Evolutionary conservation across 2,888 invertebrate species (phyloP), one percentile per base, ranked within the genome.

Genomic region (Drosophila parthenogenetica): DNA sequence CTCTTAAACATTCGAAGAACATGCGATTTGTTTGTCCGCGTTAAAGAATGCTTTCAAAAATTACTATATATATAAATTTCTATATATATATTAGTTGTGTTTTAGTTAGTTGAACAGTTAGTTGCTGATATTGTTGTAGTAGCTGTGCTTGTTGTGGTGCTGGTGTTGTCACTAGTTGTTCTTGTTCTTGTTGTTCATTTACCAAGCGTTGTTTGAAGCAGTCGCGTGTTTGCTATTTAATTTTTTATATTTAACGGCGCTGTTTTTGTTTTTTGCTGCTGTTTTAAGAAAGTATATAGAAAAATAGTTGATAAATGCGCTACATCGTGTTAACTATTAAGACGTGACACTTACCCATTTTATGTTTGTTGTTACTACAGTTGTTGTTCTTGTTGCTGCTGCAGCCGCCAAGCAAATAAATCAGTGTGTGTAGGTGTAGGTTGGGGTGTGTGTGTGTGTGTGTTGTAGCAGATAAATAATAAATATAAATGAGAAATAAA

Each of bases 1-100:
- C 50, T 67, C 60, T 70, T 66, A 57, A 84, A 68, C 71, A 85
- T 78, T 85, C 75, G 79, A 87, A 77, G 69, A 83, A 83, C 81
- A 80, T 83, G 69, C 77, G 70, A 76, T 35, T 39, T 54, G 19
- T 22, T 46, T 40, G 71, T 39, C 11, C 64, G 46, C 51, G 35
- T 37, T 22, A 32, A 16, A 50, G 71, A 73, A 62, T 67, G 68
- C 61, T 58, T 67, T 67, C 51, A 25, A 73, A 55, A 55, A 16
- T 45, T 3, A n/a, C 14, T 42, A 42, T 29, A 13, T 25, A 53
- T 16, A 25, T 53, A 42, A 40, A 13, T 29, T 25, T 42, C 13
- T 42, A 11, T 48, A n/a, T 57, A 25, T 17, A 46, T 32, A 58
- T 49, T 49, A 39, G 22, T 8, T 29, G 8, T 29, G 29, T 29